Conservation (phyloP, 2,797 vertebrate species). For the Dryobates pubescens region DNA sequence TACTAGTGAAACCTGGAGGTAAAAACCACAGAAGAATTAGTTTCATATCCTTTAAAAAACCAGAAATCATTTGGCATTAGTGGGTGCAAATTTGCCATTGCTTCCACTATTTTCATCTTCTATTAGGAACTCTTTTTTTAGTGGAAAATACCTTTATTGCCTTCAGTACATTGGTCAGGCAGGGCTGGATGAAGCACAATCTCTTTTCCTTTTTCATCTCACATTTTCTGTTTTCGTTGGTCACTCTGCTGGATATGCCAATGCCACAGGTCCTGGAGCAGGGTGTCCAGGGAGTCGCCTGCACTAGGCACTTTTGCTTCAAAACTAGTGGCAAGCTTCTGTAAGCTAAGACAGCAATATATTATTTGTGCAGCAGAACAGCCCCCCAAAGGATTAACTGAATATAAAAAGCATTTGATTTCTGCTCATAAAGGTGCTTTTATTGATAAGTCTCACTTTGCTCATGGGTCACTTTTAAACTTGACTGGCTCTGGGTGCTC, state of each 20-base stretch:
- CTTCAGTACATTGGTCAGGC: constrained; percentile 79
- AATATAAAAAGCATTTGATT: neutral
- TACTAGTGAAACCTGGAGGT: neutral
- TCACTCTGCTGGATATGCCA: constrained; percentile 91
- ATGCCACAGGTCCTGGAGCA: constrained; percentile 93
- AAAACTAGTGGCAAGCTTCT: constrained; percentile 90
- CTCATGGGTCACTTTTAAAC: neutral
- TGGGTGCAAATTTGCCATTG: neutral
- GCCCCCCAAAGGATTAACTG: neutral
- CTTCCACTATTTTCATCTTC: neutral
- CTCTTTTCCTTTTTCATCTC: constrained; percentile 91
- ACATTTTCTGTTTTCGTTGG: constrained; percentile 92
- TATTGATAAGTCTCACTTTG: neutral
- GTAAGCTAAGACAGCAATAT: constrained; percentile 84
- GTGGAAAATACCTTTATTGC: constrained; percentile 83
- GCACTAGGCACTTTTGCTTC: constrained; percentile 93
- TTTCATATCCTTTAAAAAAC: neutral
- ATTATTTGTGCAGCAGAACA: neutral
- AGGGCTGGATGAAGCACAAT: constrained; percentile 91
- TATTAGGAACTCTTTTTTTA: neutral
- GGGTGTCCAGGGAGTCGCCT: constrained; percentile 92
- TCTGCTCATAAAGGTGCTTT: neutral
- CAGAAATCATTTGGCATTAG: neutral
- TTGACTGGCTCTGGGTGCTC: neutral
- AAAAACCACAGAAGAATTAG: neutral